phyloP scores from a whole-genome alignment of 2,888 invertebrate species.

The Scaptomyza polygonia region DNA sequence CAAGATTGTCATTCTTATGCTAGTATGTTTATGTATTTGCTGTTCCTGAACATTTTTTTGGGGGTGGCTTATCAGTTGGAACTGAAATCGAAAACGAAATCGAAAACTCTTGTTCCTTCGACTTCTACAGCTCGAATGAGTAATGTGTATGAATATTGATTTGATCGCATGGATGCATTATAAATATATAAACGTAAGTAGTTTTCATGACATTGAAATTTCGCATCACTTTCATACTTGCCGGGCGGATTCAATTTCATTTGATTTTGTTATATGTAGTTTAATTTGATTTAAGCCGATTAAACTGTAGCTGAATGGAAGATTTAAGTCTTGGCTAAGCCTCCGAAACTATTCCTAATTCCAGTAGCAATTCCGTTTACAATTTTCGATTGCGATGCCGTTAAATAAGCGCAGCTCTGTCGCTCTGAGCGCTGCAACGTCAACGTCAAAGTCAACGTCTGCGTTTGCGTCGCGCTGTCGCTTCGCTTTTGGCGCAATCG shows the following conservation, averaged over 20 bases:
- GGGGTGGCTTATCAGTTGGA: constrained; percentile 54
- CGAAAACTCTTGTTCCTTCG: constrained; percentile 32
- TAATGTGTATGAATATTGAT: constrained; percentile 17
- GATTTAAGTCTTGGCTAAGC: not conserved
- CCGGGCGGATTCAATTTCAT: constrained; percentile 40
- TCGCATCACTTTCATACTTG: constrained; percentile 55
- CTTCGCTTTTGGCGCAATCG: constrained; percentile 73
- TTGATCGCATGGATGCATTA: constrained; percentile 18
- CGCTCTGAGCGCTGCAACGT: constrained; percentile 23
- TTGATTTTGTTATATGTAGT: constrained; percentile 27
- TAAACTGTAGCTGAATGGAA: constrained; percentile 10
- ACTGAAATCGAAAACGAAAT: constrained; percentile 42
- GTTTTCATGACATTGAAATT: constrained; percentile 53
- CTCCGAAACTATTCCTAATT: not conserved
- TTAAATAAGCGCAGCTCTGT: constrained; percentile 8
- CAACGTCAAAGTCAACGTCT: constrained; percentile 4
- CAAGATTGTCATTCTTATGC: constrained; percentile 13
- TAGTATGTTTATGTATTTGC: constrained; percentile 9
- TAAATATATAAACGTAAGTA: not conserved
- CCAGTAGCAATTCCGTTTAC: constrained; percentile 11
- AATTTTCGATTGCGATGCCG: constrained; percentile 18
- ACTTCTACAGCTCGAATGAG: constrained; percentile 31
- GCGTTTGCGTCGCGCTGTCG: constrained; percentile 1
- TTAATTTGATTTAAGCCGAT: constrained; percentile 52
- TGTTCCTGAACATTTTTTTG: constrained; percentile 18